Base-by-base conservation (phyloP, 2,888 invertebrate species). In the Macrophya alboannulata region DNA sequence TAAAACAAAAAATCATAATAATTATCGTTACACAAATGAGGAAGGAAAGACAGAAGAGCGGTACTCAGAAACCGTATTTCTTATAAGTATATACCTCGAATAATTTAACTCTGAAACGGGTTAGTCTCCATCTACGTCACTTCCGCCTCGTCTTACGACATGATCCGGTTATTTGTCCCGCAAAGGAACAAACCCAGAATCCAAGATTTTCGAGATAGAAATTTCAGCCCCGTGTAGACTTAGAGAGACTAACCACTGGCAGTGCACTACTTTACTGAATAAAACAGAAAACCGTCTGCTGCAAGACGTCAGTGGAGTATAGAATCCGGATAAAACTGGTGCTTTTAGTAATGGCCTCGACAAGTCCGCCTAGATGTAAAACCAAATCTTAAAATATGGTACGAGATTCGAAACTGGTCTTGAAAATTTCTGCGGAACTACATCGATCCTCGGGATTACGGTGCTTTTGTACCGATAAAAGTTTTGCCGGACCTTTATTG, bases 81-180 rank as follows among this genome's bases (percentile, higher is more conserved):
- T 77, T 55, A 51, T 55, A n/a, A 17, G n/a, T 55, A 55, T 55
- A 55, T 37, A 51, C 31, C 55, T 55, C 51, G 77, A 77, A 55
- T 77, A 77, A 77, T 77, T 77, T 43, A 77, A 77, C 77, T 77
- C 25, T 25, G 37, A 51, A 77, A 62, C 77, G 51, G 77, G 77
- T 55, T 77, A 37, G 77, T 51, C 51, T 55, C 15, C 51, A 37
- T 77, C 77, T 77, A 62, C 62, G 37, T 62, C 59, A 62, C 43
- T 62, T 81, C 81, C 59, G 81, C 43, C 15, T 81, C 81, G 62
- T 81, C 59, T 62, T 81, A 81, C 81, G 62, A 62, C 40, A 62
- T 81, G 59, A 81, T 81, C 59, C 59, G 81, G 40, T 81, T 81
- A 81, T 81, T 81, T 81, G 81, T 81, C 62, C 62, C 59, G 12